Base-by-base conservation (phyloP, 2,113 vertebrate genomes). In the Sclerurus mexicanus region DNA sequence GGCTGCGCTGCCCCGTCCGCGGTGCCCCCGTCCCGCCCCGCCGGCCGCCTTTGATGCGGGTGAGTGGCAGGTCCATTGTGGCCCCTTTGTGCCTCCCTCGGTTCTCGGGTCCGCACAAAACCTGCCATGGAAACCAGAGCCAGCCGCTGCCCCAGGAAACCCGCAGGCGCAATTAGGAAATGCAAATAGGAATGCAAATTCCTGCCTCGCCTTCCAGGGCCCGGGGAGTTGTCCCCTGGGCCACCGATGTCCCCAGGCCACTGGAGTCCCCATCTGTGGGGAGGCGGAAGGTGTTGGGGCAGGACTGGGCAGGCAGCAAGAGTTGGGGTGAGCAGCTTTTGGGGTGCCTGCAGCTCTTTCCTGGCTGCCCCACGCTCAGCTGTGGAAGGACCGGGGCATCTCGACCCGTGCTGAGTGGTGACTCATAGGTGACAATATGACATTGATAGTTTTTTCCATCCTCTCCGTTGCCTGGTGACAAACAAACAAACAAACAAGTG, bases 111-210 rank as follows among this genome's bases (percentile, higher is more conserved):
- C 93, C 9, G 2, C 94, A 85, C 95, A 90, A 87, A 97, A 85
- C 96, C 92, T 97, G 92, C 95, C 96, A 96, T 97, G 96, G 96
- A 96, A 97, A 97, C 96, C 88, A 4, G 55, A 82, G 90, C 13
- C 90, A 3, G 95, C 69, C 81, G 74, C 87, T 96, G 93, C 94
- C 87, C 94, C 92, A 82, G 96, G 95, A 96, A 96, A 96, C 95
- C 94, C 58, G 19, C 81, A 87, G 94, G 82, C 58, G 66, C 95
- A 94, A 90, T 93, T 95, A 95, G 95, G 95, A 94, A 90, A 96
- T 88, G 96, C 96, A 95, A 95, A 95, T 92, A 37, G 20, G 25
- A 93, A 96, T 93, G 95, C 92, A 91, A 91, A 95, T 95, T 46
- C 93, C 67, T 78, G 42, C 16, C 6, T 42, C 0, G 33, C 50